Conservation (phyloP, 2,888 invertebrate genomes). For the Empis stercorea region DNA sequence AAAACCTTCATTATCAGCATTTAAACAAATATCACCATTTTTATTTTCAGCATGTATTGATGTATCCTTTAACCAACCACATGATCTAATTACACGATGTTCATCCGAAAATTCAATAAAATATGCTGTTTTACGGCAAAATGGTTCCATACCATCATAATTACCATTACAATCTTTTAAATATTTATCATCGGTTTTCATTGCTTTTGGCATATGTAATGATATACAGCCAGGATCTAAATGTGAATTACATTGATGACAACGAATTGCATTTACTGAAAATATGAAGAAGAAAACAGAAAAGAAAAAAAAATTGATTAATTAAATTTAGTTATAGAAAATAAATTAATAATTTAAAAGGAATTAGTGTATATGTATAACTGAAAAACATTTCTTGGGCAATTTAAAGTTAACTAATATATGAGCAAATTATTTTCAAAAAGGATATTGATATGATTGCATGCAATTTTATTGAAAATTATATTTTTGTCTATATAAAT, state of each 20-base stretch:
- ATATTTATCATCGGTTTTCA: constrained; percentile 32
- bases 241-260: constrained; percentile 63
- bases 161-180: constrained; percentile 38
- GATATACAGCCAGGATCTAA: constrained; percentile 53
- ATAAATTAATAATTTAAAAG: too few relatives aligned
- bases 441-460: too few relatives aligned
- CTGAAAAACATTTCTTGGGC: too few relatives aligned
- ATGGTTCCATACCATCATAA: constrained; percentile 35
- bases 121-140: constrained; percentile 57
- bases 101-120: constrained; percentile 40
- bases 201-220: constrained; percentile 39
- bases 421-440: too few relatives aligned
- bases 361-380: too few relatives aligned
- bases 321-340: too few relatives aligned
- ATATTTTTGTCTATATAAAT: too few relatives aligned
- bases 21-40: constrained; percentile 39
- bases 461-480: too few relatives aligned
- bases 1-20: constrained; percentile 50
- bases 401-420: too few relatives aligned
- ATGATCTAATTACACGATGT: constrained; percentile 41
- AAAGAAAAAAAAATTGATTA: too few relatives aligned
- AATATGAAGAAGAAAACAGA: constrained; percentile 1
- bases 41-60: constrained; percentile 14
- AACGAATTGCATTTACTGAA: constrained; percentile 44
- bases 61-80: constrained; percentile 45